Evolutionary conservation across 2,797 vertebrate species (phyloP).

Genomic region (Gambelia wislizenii): DNA sequence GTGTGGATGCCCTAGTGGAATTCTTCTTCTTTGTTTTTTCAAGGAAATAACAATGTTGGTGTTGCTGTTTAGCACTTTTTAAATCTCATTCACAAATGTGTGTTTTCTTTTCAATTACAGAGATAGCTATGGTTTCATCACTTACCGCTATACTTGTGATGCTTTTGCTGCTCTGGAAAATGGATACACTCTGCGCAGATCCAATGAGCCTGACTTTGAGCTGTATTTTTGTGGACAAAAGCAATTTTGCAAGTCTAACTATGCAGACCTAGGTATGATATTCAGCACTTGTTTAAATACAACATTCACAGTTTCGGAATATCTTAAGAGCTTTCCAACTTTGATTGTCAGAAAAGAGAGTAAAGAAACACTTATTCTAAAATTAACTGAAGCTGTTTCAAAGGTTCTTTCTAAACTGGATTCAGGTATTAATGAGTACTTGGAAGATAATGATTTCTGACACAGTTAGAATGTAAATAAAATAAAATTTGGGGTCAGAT

Average conservation of each 20-base stretch:
- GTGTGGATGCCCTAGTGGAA: conserved; percentile 47
- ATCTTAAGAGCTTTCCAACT: background rate
- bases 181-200: conserved; percentile 94
- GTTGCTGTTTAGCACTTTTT: conserved; percentile 49
- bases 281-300: conserved; percentile 40
- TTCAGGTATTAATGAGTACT: background rate
- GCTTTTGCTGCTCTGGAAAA: conserved; percentile 98
- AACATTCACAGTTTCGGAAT: background rate
- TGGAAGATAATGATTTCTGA: background rate
- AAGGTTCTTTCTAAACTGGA: conserved; percentile 4
- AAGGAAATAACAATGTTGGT: conserved; percentile 59
- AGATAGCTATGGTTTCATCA: conserved; percentile 99
- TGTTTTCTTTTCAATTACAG: conserved; percentile 79
- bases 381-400: background rate
- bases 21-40: conserved; percentile 37
- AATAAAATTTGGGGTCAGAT: background rate
- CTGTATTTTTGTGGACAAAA: conserved; percentile 97
- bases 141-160: conserved; percentile 98
- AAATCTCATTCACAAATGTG: conserved; percentile 41
- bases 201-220: conserved; percentile 94
- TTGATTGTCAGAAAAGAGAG: background rate
- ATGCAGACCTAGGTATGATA: conserved; percentile 97
- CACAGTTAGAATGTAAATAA: background rate
- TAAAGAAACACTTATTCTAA: background rate
- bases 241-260: conserved; percentile 97